phyloP scores from a whole-genome alignment of 2,113 vertebrate species.

The Taxidea taxus region DNA sequence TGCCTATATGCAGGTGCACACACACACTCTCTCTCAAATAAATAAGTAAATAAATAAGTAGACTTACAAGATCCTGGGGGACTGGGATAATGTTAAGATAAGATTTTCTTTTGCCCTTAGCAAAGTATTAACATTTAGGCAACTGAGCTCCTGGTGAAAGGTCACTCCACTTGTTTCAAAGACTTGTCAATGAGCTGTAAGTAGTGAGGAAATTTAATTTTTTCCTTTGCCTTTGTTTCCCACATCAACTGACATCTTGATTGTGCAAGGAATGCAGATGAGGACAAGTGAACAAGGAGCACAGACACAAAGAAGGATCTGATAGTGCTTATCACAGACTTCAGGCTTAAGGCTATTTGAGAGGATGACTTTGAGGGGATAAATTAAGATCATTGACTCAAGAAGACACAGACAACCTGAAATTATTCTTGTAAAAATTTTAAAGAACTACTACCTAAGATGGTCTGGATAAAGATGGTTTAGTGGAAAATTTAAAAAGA shows the following conservation, averaged over 20 bases:
- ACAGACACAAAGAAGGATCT: neutral
- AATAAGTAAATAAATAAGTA: neutral
- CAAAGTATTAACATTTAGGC: neutral
- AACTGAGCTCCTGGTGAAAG: neutral
- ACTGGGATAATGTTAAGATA: neutral
- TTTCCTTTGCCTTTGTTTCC: neutral
- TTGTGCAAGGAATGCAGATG: neutral
- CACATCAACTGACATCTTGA: neutral
- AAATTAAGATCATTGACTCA: neutral
- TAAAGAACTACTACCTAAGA: neutral
- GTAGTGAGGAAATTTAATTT: neutral
- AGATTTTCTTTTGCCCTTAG: neutral
- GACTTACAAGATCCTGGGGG: neutral
- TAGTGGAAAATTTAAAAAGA: neutral
- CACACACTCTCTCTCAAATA: neutral
- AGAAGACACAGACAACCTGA: neutral
- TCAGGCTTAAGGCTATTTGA: neutral
- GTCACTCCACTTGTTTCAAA: neutral
- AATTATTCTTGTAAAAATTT: neutral
- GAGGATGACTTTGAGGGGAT: neutral
- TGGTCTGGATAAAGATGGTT: neutral
- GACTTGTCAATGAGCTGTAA: neutral
- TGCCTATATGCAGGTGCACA: neutral
- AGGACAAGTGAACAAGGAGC: neutral
- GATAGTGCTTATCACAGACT: accelerated